Evolutionary conservation across 1,140 invertebrate genomes (phyloP).

Genomic region (Trichoplusia ni): DNA sequence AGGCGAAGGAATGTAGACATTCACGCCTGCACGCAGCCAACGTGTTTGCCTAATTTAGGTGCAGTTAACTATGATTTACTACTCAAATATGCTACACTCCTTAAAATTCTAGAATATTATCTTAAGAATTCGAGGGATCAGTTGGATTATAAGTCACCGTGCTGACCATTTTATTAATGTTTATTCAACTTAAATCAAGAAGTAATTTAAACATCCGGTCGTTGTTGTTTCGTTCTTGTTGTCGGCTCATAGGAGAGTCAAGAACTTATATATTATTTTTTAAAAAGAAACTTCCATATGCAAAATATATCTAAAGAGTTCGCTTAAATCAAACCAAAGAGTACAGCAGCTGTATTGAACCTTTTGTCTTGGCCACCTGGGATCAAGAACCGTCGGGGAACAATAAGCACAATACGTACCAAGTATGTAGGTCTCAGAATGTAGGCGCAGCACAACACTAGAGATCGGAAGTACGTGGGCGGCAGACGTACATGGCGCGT

Average conservation of each 20-base stretch:
- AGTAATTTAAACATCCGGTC: too few relatives aligned
- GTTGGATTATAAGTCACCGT: background rate
- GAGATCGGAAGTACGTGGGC: conserved; percentile 40
- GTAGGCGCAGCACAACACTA: conserved; percentile 2
- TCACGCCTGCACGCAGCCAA: conserved; percentile 6
- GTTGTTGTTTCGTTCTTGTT: too few relatives aligned
- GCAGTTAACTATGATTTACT: conserved; percentile 2
- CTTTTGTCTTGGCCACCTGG: too few relatives aligned
- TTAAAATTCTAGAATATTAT: background rate
- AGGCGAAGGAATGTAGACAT: conserved; percentile 21
- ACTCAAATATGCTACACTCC: background rate
- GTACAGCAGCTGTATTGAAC: too few relatives aligned
- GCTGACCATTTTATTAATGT: too few relatives aligned
- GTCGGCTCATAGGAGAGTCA: too few relatives aligned
- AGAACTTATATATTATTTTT: too few relatives aligned
- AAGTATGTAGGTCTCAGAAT: background rate
- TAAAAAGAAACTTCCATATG: too few relatives aligned
- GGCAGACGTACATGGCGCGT: background rate
- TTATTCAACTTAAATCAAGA: too few relatives aligned
- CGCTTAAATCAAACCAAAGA: too few relatives aligned
- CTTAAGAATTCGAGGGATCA: background rate
- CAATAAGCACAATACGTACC: background rate
- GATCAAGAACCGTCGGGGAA: too few relatives aligned
- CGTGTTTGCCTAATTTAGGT: conserved; percentile 19
- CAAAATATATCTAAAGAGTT: too few relatives aligned